phyloP scores from a whole-genome alignment of 1,140 invertebrate species.

The Coenobita brevimanus region DNA sequence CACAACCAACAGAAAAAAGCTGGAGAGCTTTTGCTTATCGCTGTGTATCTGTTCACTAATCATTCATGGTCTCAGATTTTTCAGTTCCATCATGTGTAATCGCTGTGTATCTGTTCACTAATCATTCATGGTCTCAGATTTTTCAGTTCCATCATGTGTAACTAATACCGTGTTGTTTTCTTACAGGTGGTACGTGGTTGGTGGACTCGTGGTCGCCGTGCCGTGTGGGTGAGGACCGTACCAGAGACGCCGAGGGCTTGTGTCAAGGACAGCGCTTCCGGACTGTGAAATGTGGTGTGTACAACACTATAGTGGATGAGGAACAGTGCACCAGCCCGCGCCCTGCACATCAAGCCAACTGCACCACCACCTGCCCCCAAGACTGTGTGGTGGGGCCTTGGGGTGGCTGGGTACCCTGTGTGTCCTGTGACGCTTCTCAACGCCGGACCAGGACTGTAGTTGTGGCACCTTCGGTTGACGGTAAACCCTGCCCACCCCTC shows the following conservation, averaged over 20 bases:
- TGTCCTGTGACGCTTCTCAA: conserved; percentile 29
- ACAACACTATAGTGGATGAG: neutral
- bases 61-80: no score
- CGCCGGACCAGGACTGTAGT: conserved; percentile 41
- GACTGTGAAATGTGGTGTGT: conserved; percentile 18
- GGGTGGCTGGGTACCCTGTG: conserved; percentile 37
- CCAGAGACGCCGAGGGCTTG: conserved; percentile 36
- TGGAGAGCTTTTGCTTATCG: no score
- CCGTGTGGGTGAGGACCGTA: neutral
- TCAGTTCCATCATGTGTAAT: no score
- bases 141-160: no score
- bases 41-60: no score
- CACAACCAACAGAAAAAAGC: no score
- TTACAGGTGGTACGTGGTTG: conserved; percentile 17
- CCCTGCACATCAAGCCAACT: neutral
- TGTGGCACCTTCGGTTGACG: conserved; percentile 32
- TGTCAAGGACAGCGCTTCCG: conserved; percentile 25
- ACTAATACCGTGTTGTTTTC: no score
- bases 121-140: no score
- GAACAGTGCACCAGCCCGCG: conserved; percentile 28
- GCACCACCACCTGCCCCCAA: conserved; percentile 42
- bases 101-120: no score
- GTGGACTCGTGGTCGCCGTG: conserved; percentile 43
- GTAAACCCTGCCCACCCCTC: conserved; percentile 36
- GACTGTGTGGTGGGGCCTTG: conserved; percentile 45